Conservation (phyloP, 2,797 vertebrate species). For the Pipistrellus pygmaeus region DNA sequence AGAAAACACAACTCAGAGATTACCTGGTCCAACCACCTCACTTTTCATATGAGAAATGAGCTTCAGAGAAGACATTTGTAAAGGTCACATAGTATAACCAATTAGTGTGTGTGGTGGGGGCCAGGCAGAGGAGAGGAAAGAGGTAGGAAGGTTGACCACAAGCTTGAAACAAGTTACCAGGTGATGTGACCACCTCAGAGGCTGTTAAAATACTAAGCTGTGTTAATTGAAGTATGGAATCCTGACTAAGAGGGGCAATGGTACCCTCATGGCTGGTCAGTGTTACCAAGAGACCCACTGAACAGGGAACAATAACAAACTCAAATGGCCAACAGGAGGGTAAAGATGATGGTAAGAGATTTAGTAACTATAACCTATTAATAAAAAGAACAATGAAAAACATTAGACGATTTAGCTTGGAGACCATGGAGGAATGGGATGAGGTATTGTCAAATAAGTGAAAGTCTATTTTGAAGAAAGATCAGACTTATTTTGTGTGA, state of each 20-base stretch:
- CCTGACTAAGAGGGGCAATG: background rate
- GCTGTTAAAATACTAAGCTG: background rate
- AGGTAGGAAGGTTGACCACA: background rate
- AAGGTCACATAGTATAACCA: background rate
- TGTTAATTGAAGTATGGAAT: background rate
- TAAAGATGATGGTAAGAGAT: slow-evolving; percentile 1
- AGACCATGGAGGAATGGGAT: background rate
- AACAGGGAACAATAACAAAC: background rate
- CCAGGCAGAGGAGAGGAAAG: background rate
- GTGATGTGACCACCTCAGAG: background rate
- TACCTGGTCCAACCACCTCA: background rate
- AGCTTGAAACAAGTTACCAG: background rate
- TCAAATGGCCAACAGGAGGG: background rate
- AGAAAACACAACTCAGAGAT: background rate
- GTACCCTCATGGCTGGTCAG: background rate
- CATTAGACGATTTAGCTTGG: background rate
- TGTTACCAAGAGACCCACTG: background rate
- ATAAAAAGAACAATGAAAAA: background rate
- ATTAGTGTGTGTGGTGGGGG: background rate
- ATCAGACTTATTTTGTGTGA: slow-evolving; percentile 9
- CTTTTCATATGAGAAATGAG: slow-evolving; percentile 49
- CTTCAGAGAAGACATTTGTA: slow-evolving; percentile 4
- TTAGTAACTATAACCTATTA: background rate
- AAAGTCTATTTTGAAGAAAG: slow-evolving; percentile 27
- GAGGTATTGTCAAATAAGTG: background rate